A percentile compares a stretch with the other conserved stretches of the same genome.
Conservation (phyloP, 2,888 invertebrate genomes). For the Omphaloscelis lunosa region DNA sequence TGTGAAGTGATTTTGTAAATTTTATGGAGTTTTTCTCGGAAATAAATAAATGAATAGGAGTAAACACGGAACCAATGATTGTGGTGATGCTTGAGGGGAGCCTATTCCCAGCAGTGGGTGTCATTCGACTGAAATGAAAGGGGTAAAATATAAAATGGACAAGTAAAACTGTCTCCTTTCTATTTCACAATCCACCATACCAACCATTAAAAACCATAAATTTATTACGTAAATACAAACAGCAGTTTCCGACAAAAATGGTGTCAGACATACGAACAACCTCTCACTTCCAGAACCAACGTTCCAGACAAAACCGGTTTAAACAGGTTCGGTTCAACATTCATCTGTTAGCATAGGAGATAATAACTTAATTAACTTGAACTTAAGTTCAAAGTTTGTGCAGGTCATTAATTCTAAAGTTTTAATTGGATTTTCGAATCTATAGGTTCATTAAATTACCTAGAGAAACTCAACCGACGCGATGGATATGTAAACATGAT, state of each 20-base stretch:
- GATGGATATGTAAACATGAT: no score
- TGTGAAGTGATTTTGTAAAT: no score
- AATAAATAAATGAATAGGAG: no score
- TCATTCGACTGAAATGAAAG: neutral
- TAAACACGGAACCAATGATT: no score
- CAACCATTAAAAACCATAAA: no score
- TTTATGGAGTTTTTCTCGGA: no score
- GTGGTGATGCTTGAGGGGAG: neutral
- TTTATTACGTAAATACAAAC: neutral
- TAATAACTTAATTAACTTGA: conserved; percentile 43
- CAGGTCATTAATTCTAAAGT: conserved; percentile 3
- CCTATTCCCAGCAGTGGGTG: no score
- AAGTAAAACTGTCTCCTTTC: neutral
- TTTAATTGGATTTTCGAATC: conserved; percentile 28
- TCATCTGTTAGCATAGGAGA: conserved; percentile 19
- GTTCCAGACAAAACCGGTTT: conserved; percentile 26
- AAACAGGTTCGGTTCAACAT: conserved; percentile 9
- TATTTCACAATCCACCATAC: neutral
- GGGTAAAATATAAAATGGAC: neutral
- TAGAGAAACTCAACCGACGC: no score
- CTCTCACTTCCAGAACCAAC: conserved; percentile 41
- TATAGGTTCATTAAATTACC: no score
- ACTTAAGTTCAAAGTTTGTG: conserved; percentile 7
- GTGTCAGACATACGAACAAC: conserved; percentile 31
- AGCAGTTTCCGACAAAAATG: conserved; percentile 38